Base-by-base conservation (phyloP, 2,888 invertebrate genomes). In the Elaeidobius kamerunicus region DNA sequence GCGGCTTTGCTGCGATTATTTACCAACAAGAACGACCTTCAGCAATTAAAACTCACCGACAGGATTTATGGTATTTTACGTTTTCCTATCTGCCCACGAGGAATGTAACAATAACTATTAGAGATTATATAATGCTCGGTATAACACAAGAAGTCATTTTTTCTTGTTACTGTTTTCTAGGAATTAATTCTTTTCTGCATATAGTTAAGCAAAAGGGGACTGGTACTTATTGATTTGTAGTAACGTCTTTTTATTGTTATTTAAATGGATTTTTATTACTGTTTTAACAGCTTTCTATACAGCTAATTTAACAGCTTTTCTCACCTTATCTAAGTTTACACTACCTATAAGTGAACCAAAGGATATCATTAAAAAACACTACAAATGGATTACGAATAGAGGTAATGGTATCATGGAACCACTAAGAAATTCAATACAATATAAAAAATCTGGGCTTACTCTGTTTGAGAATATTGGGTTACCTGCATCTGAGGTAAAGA, bases 261-360 rank as follows among this genome's bases (percentile, higher is more conserved):
- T 92, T n/a, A n/a, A n/a, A n/a, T 92, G 92, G 92, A 80, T 93
- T 55, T 92, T 91, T 69, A 89, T 91, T 61, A 88, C 89, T 28
- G 82, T 92, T 43, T 74, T 92, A 39, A 91, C 91, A 1, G 88
- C 91, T 9, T 92, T 91, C 72, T 93, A 93, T 72, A 93, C 92
- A 2, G 92, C 92, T 6, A 92, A 92, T 72, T 75, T 93, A 66
- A 92, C 92, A 0, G 92, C 92, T 11, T 92, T 91, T 67, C 77
- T 93, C 43, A 92, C 92, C 0, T 74, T 91, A 14, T 91, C 91
- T 4, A 85, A 86, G 69, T 91, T 91, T 63, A 90, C 90, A 0
- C 75, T 92, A 61, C 88, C 89, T 14, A 87, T 86, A 39, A 84
- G 84, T 61, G 79, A 78, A 28, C 78, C 87, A 0, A 70, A 79